phyloP scores from a whole-genome alignment of 2,888 invertebrate genomes.

The Ichneumoninae sp. region DNA sequence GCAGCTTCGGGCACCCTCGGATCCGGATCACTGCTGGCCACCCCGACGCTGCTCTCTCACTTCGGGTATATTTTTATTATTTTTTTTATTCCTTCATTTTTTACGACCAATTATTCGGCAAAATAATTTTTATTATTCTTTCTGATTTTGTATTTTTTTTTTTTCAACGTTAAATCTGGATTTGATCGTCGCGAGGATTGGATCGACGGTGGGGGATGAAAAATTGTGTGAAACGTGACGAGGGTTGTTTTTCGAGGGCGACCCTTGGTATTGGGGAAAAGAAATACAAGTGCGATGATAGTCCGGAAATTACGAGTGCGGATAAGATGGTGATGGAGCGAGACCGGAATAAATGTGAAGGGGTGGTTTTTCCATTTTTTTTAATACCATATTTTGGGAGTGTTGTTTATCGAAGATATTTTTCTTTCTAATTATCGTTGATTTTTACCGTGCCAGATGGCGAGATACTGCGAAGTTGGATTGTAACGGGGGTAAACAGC shows the following conservation, averaged over 20 bases:
- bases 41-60: conserved; percentile 57
- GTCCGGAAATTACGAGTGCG: background rate
- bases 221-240: conserved; percentile 33
- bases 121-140: background rate
- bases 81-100: background rate
- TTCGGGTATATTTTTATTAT: conserved; percentile 50
- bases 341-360: background rate
- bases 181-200: background rate
- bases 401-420: background rate
- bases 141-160: background rate
- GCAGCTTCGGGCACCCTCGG: conserved; percentile 61
- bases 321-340: background rate
- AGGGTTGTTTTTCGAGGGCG: background rate
- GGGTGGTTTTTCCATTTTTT: background rate
- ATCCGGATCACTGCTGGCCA: conserved; percentile 66
- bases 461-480: conserved; percentile 34
- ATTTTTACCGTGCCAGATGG: conserved; percentile 30
- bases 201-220: background rate
- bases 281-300: background rate
- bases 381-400: background rate
- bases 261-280: background rate
- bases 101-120: background rate
- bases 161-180: background rate
- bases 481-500: conserved; percentile 60
- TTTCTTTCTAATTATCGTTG: background rate